Evolutionary conservation across 2,888 invertebrate species (phyloP).

Genomic region (Cartodere bifasciata): DNA sequence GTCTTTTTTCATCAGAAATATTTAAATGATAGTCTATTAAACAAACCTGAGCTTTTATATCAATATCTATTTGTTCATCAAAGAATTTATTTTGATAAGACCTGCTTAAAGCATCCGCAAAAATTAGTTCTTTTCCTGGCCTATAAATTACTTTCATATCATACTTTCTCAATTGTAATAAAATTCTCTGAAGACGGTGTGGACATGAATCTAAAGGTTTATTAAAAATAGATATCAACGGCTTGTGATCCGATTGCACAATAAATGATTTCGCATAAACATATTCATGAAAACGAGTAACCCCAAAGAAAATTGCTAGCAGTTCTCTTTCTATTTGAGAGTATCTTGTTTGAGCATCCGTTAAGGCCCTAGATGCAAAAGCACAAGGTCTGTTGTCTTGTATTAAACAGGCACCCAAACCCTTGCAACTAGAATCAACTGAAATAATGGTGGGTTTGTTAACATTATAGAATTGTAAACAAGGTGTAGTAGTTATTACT

Average conservation of each 20-base stretch:
- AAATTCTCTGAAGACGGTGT: slow-evolving; percentile 8
- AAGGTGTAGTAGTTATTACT: slow-evolving; percentile 19
- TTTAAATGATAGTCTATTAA: slow-evolving; percentile 5
- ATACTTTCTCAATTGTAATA: slow-evolving; percentile 6
- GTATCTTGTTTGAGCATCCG: slow-evolving; percentile 16
- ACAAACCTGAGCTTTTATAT: slow-evolving; percentile 11
- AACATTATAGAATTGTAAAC: slow-evolving; percentile 23
- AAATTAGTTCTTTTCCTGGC: slow-evolving; percentile 4
- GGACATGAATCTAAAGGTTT: slow-evolving; percentile 7
- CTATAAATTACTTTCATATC: slow-evolving; percentile 8
- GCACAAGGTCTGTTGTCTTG: slow-evolving; percentile 22
- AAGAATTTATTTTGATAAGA: slow-evolving; percentile 9
- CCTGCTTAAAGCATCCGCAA: slow-evolving; percentile 13
- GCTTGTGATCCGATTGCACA: slow-evolving; percentile 9
- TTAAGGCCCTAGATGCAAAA: slow-evolving; percentile 16
- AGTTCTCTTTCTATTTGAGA: slow-evolving; percentile 27
- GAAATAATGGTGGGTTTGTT: slow-evolving; percentile 12
- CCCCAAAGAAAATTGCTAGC: slow-evolving; percentile 20
- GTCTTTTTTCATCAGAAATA: slow-evolving; percentile 5
- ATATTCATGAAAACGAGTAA: slow-evolving; percentile 6
- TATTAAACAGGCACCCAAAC: slow-evolving; percentile 24
- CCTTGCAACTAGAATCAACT: slow-evolving; percentile 26
- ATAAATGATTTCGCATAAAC: slow-evolving; percentile 5
- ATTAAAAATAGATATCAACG: slow-evolving; percentile 8
- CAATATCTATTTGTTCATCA: slow-evolving; percentile 10